phyloP scores from a whole-genome alignment of 2,113 vertebrate species.

The Spea multiplicata region DNA sequence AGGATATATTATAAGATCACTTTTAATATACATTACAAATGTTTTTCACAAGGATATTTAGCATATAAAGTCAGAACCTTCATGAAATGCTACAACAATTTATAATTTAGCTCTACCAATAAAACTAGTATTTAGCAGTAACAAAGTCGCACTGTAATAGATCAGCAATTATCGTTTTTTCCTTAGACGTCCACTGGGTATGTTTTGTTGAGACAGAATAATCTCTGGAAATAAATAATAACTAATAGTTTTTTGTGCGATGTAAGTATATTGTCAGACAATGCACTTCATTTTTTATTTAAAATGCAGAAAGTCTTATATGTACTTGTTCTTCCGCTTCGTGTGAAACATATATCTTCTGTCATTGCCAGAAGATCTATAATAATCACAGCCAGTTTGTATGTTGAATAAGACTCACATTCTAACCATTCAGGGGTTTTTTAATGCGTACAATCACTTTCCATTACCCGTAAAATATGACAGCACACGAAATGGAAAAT shows the following conservation, averaged over 20 bases:
- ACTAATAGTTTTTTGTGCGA: too few relatives aligned
- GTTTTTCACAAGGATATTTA: conserved; percentile 8
- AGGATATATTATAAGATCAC: conserved; percentile 3
- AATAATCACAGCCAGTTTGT: conserved; percentile 18
- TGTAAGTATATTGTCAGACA: background rate
- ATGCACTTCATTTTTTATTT: background rate
- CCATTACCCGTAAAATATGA: conserved; percentile 27
- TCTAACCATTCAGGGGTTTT: background rate
- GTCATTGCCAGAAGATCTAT: background rate
- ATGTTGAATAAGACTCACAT: conserved; percentile 3
- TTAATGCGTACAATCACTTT: conserved; percentile 21
- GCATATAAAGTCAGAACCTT: background rate
- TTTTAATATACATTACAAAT: conserved; percentile 21
- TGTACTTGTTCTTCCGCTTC: background rate
- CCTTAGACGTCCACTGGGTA: too few relatives aligned
- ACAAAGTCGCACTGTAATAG: too few relatives aligned
- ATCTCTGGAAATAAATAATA: background rate
- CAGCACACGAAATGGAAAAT: conserved; percentile 17
- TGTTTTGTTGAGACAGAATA: too few relatives aligned
- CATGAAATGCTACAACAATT: too few relatives aligned
- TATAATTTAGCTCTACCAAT: too few relatives aligned
- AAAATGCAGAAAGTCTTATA: background rate
- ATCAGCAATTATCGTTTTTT: too few relatives aligned
- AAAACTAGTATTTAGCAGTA: too few relatives aligned
- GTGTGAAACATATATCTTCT: background rate